Base-by-base conservation (phyloP, 1,140 invertebrate species). In the Marisa cornuarietis region DNA sequence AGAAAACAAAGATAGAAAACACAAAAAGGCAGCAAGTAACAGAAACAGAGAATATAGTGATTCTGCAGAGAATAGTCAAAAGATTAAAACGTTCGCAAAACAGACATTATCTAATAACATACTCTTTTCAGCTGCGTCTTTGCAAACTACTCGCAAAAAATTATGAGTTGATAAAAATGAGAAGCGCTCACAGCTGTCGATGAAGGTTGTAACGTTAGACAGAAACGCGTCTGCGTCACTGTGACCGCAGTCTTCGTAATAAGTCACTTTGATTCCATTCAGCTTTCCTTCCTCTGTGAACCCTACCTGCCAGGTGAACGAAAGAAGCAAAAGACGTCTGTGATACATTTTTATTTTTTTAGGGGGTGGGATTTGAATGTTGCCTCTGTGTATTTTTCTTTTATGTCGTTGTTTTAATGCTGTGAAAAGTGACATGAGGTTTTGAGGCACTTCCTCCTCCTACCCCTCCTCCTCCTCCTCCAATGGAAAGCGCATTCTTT, bases 171-270 rank as follows among this genome's bases (percentile, higher is more conserved):
- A n/a, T n/a, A n/a, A n/a, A n/a, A n/a, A n/a, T n/a, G n/a, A n/a
- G n/a, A 65, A 24, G 24, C 24, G 20, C 77, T 81, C 63, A 85
- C 84, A 83, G 78, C 84, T 85, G 54, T 85, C 84, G 42, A 79
- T 26, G 52, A 69, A 49, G 31, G 71, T 14, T 24, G 24, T 20
- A 54, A 71, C 16, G 22, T 71, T 10, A 61, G 58, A 8, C 22
- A 42, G 18, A 52, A 52, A 11, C 16, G 79, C 77, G 24, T 86
- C 86, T 62, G 79, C 81, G 1, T 81, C 54, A 49, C 79, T 63
- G n/a, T 65, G 81, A 13, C 86, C 86, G 78, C 81, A 87, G n/a
- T 88, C 87, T 63, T 78, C 78, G 81, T 86, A 85, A 63, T 85
- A 84, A 24, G 82, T 85, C 0, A 83, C 76, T 66, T 86, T 85